Evolutionary conservation across 2,797 vertebrate species (phyloP).

Genomic region (Sphaeramia orbicularis): DNA sequence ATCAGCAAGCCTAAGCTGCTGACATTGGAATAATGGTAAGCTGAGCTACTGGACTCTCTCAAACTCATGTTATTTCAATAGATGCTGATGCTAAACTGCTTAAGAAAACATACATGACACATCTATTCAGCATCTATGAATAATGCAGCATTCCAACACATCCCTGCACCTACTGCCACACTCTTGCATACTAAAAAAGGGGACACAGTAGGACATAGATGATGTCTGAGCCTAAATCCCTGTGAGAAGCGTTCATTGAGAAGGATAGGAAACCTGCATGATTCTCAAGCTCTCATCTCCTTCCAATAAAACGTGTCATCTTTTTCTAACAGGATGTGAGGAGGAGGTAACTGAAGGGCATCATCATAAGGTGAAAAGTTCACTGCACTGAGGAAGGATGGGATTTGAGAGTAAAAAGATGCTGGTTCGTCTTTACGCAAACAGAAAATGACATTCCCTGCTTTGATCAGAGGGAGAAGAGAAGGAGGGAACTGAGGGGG

Average conservation of each 20-base stretch:
- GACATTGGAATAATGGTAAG: constrained; percentile 43
- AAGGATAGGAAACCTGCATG: constrained; percentile 34
- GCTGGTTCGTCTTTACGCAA: constrained; percentile 17
- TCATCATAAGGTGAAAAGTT: constrained; percentile 72
- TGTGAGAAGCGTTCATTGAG: constrained; percentile 41
- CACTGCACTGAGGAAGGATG: constrained; percentile 39
- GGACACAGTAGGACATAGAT: constrained; percentile 17
- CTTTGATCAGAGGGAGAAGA: constrained; percentile 54
- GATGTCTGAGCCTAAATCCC: constrained; percentile 36
- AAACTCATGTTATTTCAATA: constrained; percentile 28
- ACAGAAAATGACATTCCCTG: constrained; percentile 29
- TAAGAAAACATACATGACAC: constrained; percentile 59
- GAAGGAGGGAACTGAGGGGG: constrained; percentile 26
- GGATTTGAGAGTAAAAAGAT: constrained; percentile 29
- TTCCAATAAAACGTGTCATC: constrained; percentile 60
- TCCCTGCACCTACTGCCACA: constrained; percentile 20
- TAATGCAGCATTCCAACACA: constrained; percentile 49
- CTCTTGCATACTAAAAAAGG: constrained; percentile 26
- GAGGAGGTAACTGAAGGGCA: constrained; percentile 53
- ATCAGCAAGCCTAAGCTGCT: constrained; percentile 59
- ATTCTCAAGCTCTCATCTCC: constrained; percentile 55
- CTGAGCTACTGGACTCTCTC: constrained; percentile 32
- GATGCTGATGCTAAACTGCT: constrained; percentile 51
- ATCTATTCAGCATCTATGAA: constrained; percentile 54
- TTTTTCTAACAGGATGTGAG: constrained; percentile 57